A percentile compares a stretch with the other conserved stretches of the same genome.
Conservation (phyloP, 2,113 vertebrate genomes). For the Bufo gargarizans region DNA sequence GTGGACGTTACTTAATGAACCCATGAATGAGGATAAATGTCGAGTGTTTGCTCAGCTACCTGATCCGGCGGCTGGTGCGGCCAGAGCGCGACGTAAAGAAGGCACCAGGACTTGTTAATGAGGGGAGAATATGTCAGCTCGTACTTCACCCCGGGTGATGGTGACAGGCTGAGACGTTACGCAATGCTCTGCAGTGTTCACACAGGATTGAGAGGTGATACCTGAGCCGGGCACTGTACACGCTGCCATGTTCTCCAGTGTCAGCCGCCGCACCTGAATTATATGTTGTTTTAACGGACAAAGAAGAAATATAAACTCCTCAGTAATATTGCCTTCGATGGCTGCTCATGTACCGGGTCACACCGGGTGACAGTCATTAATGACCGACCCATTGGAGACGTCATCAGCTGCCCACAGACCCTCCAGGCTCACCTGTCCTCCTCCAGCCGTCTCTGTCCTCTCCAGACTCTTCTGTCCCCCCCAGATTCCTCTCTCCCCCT, state of each 20-base stretch:
- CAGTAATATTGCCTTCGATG: not conserved
- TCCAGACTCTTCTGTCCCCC: too few relatives aligned
- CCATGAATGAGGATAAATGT: not conserved
- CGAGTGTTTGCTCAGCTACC: not conserved
- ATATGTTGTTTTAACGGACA: not conserved
- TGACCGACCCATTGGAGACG: not conserved
- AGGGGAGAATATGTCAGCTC: conserved; percentile 8
- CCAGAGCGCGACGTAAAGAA: not conserved
- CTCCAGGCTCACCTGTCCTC: too few relatives aligned
- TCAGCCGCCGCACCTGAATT: not conserved
- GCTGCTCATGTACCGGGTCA: not conserved
- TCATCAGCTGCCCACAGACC: not conserved
- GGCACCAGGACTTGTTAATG: conserved; percentile 32
- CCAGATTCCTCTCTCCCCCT: too few relatives aligned
- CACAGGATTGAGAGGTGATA: not conserved
- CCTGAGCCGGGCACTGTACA: not conserved
- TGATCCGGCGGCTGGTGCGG: not conserved
- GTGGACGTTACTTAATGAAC: not conserved
- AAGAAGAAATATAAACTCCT: not conserved
- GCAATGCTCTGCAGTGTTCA: not conserved
- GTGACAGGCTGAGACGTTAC: conserved; percentile 38
- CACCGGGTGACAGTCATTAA: not conserved
- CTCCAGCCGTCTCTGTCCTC: too few relatives aligned
- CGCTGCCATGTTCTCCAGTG: not conserved
- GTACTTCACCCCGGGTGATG: conserved; percentile 24